Evolutionary conservation across 2,797 vertebrate species (phyloP).

Genomic region (Acridotheres tristis): DNA sequence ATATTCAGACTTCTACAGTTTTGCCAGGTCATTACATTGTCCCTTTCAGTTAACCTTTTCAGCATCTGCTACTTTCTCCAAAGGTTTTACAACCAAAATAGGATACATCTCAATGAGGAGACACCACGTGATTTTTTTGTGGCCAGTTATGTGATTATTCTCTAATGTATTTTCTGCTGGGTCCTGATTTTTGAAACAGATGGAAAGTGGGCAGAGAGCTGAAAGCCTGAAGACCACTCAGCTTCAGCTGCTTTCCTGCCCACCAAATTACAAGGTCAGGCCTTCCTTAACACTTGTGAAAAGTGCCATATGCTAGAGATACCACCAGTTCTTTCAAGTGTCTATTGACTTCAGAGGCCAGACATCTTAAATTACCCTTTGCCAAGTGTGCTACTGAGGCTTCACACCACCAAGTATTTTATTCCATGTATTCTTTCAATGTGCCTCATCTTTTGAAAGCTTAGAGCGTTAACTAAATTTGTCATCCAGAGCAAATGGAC

Average conservation of each 20-base stretch:
- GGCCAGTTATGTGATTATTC: not conserved
- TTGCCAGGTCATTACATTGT: not conserved
- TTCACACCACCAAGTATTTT: not conserved
- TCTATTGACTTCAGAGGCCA: not conserved
- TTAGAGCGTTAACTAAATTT: not conserved
- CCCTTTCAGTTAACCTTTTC: not conserved
- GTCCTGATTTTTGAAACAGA: constrained; percentile 33
- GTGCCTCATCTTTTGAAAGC: not conserved
- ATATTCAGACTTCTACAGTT: not conserved
- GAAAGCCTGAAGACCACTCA: constrained; percentile 31
- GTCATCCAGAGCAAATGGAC: not conserved
- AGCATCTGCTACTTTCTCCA: not conserved
- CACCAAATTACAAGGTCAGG: constrained; percentile 18
- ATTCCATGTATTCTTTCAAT: not conserved
- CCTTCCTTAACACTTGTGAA: constrained; percentile 9
- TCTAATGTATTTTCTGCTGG: not conserved
- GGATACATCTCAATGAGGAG: not conserved
- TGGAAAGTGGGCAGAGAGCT: constrained; percentile 38
- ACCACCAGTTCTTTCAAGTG: not conserved
- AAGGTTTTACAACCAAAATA: not conserved
- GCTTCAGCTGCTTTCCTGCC: constrained; percentile 36
- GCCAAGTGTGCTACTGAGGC: not conserved
- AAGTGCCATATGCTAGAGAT: constrained; percentile 30
- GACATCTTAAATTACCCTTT: not conserved
- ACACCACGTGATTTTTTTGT: not conserved